Evolutionary conservation across 2,113 vertebrate species (phyloP).

Genomic region (Sinocyclocheilus rhinocerous): DNA sequence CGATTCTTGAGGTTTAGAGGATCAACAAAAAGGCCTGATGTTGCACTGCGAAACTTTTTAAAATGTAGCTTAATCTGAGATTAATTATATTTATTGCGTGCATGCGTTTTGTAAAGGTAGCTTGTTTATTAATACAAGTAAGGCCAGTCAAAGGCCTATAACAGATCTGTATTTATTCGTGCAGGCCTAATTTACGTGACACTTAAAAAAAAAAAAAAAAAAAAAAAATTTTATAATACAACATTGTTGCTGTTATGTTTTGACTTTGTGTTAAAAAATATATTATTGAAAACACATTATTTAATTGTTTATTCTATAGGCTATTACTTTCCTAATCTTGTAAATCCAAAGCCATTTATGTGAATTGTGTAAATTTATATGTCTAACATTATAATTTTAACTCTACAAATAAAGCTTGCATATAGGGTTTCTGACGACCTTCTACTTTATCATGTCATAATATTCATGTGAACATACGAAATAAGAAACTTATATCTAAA

Average conservation of each 20-base stretch:
- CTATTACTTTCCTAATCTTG: neutral
- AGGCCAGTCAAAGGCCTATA: neutral
- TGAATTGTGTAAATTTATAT: neutral
- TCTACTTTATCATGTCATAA: neutral
- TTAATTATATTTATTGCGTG: neutral
- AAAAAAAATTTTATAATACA: neutral
- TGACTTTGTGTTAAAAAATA: neutral
- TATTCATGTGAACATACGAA: neutral
- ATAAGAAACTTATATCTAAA: neutral
- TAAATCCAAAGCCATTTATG: neutral
- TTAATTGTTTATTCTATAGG: neutral
- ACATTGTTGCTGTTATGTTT: neutral
- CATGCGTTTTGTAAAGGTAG: neutral
- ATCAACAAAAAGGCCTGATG: constrained; percentile 9
- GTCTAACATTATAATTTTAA: neutral
- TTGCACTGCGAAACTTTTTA: neutral
- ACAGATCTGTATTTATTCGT: neutral
- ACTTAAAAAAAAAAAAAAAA: too few relatives aligned
- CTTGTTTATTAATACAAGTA: neutral
- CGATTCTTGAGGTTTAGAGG: constrained; percentile 47
- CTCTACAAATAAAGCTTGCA: neutral
- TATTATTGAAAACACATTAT: neutral
- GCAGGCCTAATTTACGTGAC: neutral
- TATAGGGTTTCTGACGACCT: neutral
- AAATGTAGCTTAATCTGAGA: neutral